These are phyloP conservation scores for Erebia ligea DNA, from an alignment of 2,888 invertebrate genomes.

Conservation along the genomic window DNA sequence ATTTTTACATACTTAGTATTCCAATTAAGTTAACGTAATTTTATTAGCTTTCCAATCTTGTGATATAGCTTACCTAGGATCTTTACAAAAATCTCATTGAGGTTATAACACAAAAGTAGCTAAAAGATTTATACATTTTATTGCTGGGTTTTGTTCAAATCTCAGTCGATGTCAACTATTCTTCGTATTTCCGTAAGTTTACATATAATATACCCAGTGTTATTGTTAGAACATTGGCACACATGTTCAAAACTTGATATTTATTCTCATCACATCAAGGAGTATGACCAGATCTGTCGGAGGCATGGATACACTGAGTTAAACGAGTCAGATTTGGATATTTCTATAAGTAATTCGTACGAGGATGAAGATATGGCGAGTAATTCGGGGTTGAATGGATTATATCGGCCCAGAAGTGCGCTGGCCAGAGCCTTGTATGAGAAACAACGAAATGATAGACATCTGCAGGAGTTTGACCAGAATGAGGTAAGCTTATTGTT, in stretches of 20 bases:
- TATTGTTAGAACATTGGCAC: slow-evolving; percentile 43
- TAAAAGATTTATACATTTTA: background rate
- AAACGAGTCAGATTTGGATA: slow-evolving; percentile 43
- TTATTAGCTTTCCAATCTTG: slow-evolving; percentile 7
- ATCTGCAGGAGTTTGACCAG: slow-evolving; percentile 86
- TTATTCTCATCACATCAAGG: slow-evolving; percentile 63
- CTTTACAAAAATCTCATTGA: slow-evolving; percentile 31
- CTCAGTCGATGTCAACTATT: slow-evolving; percentile 52
- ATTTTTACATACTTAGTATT: slow-evolving; percentile 40
- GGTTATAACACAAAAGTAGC: slow-evolving; percentile 34
- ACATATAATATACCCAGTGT: slow-evolving; percentile 29
- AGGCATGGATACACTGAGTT: slow-evolving; percentile 42
- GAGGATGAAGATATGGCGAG: slow-evolving; percentile 59
- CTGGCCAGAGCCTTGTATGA: slow-evolving; percentile 88
- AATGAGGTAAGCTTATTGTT: slow-evolving; percentile 82
- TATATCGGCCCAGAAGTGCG: slow-evolving; percentile 87
- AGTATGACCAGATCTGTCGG: slow-evolving; percentile 53
- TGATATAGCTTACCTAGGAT: slow-evolving; percentile 2
- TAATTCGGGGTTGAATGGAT: slow-evolving; percentile 63
- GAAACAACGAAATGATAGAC: slow-evolving; percentile 87
- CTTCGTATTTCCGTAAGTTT: slow-evolving; percentile 42
- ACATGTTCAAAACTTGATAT: slow-evolving; percentile 53
- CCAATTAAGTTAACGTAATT: slow-evolving; percentile 14
- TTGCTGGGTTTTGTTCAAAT: slow-evolving; percentile 33
- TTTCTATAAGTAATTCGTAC: slow-evolving; percentile 16